These are phyloP conservation scores for Nannospalax galili DNA, from an alignment of 2,113 vertebrate genomes.

Conservation along the genomic window DNA sequence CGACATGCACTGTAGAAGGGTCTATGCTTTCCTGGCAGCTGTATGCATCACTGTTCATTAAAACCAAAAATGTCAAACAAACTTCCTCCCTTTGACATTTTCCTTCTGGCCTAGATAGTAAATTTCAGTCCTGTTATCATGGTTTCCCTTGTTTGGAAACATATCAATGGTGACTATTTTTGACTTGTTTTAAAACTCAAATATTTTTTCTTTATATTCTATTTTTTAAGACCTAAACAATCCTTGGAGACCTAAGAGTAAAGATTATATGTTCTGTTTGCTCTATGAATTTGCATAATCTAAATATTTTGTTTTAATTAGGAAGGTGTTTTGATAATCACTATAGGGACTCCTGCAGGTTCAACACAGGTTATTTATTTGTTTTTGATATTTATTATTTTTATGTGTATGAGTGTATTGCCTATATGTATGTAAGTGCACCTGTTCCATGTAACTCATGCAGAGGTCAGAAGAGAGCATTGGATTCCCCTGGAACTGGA, in stretches of 20 bases:
- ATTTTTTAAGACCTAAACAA: background rate
- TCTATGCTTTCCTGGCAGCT: background rate
- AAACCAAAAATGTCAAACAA: background rate
- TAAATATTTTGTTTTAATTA: background rate
- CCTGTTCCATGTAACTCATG: too few species aligned
- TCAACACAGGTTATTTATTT: background rate
- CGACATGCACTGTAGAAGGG: too few species aligned
- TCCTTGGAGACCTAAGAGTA: background rate
- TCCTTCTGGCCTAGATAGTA: background rate
- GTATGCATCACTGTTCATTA: background rate
- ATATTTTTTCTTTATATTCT: background rate
- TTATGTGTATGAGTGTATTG: too few species aligned
- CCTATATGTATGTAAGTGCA: too few species aligned
- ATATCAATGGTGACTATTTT: background rate
- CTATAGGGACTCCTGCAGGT: background rate
- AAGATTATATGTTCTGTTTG: background rate
- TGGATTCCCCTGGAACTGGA: too few species aligned
- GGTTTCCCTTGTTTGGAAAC: background rate
- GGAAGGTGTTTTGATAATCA: background rate
- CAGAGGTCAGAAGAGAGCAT: too few species aligned
- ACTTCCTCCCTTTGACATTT: background rate
- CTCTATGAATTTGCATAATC: background rate
- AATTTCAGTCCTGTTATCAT: background rate
- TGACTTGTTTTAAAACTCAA: slow-evolving; percentile 25
- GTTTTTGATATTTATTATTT: too few species aligned